Conservation (phyloP, 2,888 invertebrate genomes). For the Cosmia trapezina region DNA sequence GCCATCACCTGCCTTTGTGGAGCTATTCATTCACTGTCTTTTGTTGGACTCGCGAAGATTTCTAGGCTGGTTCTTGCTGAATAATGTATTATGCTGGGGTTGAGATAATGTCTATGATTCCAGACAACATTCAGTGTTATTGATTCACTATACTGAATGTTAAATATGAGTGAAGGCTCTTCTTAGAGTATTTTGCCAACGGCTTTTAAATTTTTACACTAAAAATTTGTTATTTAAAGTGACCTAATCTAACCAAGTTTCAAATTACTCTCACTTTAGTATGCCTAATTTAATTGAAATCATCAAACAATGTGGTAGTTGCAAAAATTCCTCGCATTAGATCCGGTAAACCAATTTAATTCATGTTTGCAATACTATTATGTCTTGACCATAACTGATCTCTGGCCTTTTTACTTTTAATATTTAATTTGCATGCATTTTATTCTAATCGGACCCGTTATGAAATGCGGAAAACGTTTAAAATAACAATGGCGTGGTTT, state of each 20-base stretch:
- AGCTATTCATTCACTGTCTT: slow-evolving; percentile 51
- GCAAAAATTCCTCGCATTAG: slow-evolving; percentile 45
- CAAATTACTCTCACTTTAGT: slow-evolving; percentile 6
- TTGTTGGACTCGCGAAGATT: slow-evolving; percentile 26
- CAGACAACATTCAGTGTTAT: slow-evolving; percentile 17
- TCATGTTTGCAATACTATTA: slow-evolving; percentile 57
- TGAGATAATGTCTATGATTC: slow-evolving; percentile 16
- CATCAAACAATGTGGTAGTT: slow-evolving; percentile 41
- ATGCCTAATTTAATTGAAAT: slow-evolving; percentile 26
- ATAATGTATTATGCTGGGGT: slow-evolving; percentile 23
- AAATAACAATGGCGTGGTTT: slow-evolving; percentile 69
- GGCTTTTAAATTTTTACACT: neutral
- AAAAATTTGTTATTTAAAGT: neutral
- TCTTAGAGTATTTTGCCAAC: neutral
- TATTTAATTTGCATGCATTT: slow-evolving; percentile 57
- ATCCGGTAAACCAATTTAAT: slow-evolving; percentile 53
- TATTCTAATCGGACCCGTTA: slow-evolving; percentile 45
- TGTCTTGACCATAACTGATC: slow-evolving; percentile 42
- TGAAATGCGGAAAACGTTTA: slow-evolving; percentile 60
- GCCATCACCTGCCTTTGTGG: slow-evolving; percentile 51
- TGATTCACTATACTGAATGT: slow-evolving; percentile 8
- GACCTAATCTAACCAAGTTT: slow-evolving; percentile 4
- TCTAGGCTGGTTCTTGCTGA: slow-evolving; percentile 22
- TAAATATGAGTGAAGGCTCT: neutral
- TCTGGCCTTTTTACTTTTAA: slow-evolving; percentile 43